A percentile compares a stretch with the other conserved stretches of the same genome.
Conservation (phyloP, 30 jellyfish, hydroid and myxozoan genomes). For the Turritopsis dohrnii region DNA sequence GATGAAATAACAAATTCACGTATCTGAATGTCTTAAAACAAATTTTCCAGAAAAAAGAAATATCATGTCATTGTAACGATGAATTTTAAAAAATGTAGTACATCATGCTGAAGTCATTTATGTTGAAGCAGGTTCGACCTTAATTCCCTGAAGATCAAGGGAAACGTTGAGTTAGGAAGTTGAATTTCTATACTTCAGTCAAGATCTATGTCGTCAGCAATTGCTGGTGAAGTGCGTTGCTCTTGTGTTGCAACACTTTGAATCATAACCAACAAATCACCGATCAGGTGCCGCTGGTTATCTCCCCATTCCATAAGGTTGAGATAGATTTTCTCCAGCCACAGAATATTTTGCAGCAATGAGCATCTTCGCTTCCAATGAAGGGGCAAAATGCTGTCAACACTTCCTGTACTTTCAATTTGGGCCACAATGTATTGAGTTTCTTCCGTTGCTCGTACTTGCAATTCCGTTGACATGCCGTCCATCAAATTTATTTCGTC, state of each 20-base stretch:
- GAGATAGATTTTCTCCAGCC: neutral
- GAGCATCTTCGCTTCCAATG: neutral
- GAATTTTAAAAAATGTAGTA: too few relatives aligned
- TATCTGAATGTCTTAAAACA: too few relatives aligned
- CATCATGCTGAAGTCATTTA: too few relatives aligned
- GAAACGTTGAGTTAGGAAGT: too few relatives aligned
- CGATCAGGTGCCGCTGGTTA: neutral
- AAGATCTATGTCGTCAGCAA: neutral
- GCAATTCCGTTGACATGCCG: neutral
- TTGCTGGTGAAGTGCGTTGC: neutral
- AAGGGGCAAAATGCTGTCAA: neutral
- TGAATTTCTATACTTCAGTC: too few relatives aligned
- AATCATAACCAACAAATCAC: too few relatives aligned
- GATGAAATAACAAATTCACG: too few relatives aligned
- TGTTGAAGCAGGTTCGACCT: too few relatives aligned
- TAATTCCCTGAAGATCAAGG: too few relatives aligned
- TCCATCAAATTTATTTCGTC: neutral
- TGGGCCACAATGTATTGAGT: neutral
- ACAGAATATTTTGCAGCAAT: neutral
- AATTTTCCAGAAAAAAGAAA: too few relatives aligned
- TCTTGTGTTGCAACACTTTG: neutral
- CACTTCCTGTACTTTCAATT: neutral
- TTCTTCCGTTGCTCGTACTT: neutral
- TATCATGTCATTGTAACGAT: too few relatives aligned
- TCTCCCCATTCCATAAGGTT: neutral